Percentiles rank a stretch among this genome's conserved stretches.
Conservation (phyloP, 2,113 vertebrate genomes). For the Coryphaenoides rupestris region DNA sequence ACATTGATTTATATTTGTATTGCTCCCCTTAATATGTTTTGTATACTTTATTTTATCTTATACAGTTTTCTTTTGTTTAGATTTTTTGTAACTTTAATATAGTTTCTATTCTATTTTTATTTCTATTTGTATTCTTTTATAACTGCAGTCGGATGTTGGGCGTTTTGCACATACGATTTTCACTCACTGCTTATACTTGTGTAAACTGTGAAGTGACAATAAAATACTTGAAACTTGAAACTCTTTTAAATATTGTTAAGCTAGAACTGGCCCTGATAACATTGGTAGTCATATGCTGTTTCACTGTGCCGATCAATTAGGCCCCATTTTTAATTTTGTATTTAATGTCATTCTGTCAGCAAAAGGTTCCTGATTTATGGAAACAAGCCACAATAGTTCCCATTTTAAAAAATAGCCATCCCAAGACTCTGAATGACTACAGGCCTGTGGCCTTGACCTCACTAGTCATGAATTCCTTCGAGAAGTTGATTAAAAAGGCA, state of each 20-base stretch:
- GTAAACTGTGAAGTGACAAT: too few species aligned
- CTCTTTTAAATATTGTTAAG: not conserved
- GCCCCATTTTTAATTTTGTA: not conserved
- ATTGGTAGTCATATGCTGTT: not conserved
- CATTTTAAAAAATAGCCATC: not conserved
- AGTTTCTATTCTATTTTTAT: too few species aligned
- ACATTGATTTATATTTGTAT: too few species aligned
- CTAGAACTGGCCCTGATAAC: not conserved
- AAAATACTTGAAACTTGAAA: too few species aligned
- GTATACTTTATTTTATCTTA: too few species aligned
- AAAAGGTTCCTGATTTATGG: not conserved
- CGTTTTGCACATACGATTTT: too few species aligned
- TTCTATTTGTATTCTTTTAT: too few species aligned
- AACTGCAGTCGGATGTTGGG: too few species aligned
- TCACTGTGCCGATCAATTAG: not conserved
- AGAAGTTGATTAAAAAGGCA: not conserved
- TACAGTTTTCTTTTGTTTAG: too few species aligned
- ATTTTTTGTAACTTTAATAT: too few species aligned
- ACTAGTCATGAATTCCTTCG: not conserved
- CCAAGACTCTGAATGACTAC: not conserved
- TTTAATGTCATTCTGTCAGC: not conserved
- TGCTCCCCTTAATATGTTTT: too few species aligned
- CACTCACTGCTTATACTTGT: too few species aligned
- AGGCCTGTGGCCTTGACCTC: not conserved
- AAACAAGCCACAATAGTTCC: not conserved